Percentiles rank a stretch among this genome's conserved stretches.
Conservation (phyloP, 2,888 invertebrate species). For the Meandrusa payeni region DNA sequence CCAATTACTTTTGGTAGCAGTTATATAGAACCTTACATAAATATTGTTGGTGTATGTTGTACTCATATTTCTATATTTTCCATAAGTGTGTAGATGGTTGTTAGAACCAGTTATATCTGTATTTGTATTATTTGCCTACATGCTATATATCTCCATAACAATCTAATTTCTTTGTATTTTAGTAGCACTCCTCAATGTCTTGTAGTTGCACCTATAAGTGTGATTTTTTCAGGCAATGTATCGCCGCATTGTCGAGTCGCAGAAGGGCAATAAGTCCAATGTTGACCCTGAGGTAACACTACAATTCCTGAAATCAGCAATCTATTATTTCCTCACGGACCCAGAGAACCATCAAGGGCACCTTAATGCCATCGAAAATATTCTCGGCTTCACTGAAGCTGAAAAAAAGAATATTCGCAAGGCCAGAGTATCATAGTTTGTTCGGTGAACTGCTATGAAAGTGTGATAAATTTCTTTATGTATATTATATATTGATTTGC, state of each 20-base stretch:
- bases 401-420: conserved; percentile 91
- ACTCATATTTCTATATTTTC: conserved; percentile 1
- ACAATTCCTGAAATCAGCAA: conserved; percentile 95
- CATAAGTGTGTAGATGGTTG: neutral
- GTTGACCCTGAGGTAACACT: conserved; percentile 95
- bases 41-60: neutral
- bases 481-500: conserved; percentile 38
- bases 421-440: conserved; percentile 76
- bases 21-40: conserved; percentile 1
- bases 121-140: conserved; percentile 3
- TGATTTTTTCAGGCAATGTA: conserved; percentile 88
- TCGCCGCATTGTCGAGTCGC: conserved; percentile 89
- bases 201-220: conserved; percentile 27
- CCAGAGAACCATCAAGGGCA: conserved; percentile 94
- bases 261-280: conserved; percentile 84
- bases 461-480: conserved; percentile 58
- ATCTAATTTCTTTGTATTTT: conserved; percentile 10
- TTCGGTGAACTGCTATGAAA: conserved; percentile 48
- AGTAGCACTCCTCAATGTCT: conserved; percentile 6
- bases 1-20: conserved; percentile 13
- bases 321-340: conserved; percentile 95
- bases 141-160: conserved; percentile 3
- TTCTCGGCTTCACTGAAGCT: conserved; percentile 91
- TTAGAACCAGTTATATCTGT: neutral
- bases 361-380: conserved; percentile 94